Conservation (phyloP, 2,113 vertebrate species). For the Meles meles region DNA sequence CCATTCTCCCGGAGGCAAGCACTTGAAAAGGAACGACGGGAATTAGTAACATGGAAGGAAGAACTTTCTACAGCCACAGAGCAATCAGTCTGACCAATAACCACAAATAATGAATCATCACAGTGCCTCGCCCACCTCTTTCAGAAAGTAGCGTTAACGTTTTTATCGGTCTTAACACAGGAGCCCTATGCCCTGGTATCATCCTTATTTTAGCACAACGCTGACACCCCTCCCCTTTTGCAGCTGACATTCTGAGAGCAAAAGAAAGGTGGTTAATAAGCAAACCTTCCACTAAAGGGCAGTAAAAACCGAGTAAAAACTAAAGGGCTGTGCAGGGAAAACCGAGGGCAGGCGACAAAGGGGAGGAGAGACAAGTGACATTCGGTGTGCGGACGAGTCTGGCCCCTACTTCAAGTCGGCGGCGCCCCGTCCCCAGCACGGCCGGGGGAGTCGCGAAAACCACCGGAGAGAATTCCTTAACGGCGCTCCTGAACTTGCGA, state of each 20-base stretch:
- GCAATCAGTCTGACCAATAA: not conserved
- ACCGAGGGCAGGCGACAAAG: not conserved
- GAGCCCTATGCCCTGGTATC: not conserved
- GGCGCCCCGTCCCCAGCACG: not conserved
- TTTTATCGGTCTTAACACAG: not conserved
- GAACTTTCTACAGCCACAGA: not conserved
- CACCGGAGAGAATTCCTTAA: not conserved
- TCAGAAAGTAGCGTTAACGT: not conserved
- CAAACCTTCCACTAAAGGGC: not conserved
- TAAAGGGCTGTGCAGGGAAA: not conserved
- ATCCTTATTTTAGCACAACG: not conserved
- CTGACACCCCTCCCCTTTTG: not conserved
- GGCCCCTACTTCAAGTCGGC: not conserved
- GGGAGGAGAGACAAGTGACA: not conserved
- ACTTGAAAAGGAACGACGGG: not conserved
- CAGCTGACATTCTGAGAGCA: no score
- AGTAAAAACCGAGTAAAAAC: no score
- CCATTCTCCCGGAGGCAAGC: not conserved
- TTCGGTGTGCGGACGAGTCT: no score
- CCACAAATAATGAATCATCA: not conserved
- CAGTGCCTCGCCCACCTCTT: not conserved
- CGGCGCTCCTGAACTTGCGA: not conserved
- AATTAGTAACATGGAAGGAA: not conserved
- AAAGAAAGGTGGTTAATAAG: not conserved
- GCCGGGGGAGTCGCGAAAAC: not conserved